phyloP scores from a whole-genome alignment of 2,888 invertebrate genomes.

The Dorcus hopei region DNA sequence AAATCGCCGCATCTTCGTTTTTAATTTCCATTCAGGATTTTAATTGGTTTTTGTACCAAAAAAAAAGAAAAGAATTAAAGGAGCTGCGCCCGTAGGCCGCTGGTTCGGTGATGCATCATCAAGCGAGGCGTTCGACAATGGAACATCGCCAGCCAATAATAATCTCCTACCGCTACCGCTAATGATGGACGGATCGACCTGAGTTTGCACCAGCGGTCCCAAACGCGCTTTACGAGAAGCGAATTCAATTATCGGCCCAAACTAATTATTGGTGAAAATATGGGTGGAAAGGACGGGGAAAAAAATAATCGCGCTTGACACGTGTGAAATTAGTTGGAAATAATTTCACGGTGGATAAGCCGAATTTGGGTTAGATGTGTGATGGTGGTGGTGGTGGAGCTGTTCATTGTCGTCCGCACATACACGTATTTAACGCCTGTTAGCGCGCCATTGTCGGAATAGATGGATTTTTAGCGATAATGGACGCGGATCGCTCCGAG shows the following conservation, averaged over 20 bases:
- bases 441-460: not conserved
- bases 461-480: constrained; percentile 1
- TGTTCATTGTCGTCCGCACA: not conserved
- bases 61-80: not conserved
- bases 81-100: constrained; percentile 2
- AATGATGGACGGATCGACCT: constrained; percentile 25
- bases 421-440: not conserved
- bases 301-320: not conserved
- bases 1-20: not conserved
- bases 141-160: constrained; percentile 31
- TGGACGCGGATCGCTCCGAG: not conserved
- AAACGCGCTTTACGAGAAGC: not conserved
- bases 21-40: constrained; percentile 1
- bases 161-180: constrained; percentile 33
- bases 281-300: no score
- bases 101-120: constrained; percentile 19
- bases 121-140: constrained; percentile 34
- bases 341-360: constrained; percentile 1
- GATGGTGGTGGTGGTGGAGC: not conserved
- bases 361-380: constrained; percentile 1
- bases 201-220: constrained; percentile 9
- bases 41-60: not conserved
- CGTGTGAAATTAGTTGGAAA: not conserved
- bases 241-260: not conserved
- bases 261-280: no score